Percentiles rank a stretch among this genome's conserved stretches.
These are phyloP conservation scores for Dicyrtoma fusca DNA, from an alignment of 2,888 invertebrate species.

Conservation along the genomic window DNA sequence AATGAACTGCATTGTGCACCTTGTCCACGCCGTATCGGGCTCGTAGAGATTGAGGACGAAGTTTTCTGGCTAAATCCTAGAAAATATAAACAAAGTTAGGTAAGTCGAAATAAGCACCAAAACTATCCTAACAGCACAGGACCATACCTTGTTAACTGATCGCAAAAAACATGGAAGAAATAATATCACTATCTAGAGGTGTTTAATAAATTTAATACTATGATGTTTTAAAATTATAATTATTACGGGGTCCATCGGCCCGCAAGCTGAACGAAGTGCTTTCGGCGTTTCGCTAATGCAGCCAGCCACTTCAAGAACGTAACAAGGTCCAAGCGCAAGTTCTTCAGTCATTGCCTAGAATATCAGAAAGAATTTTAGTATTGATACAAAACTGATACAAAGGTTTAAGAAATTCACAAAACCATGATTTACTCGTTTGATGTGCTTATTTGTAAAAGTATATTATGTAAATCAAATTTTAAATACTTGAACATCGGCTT, in stretches of 20 bases:
- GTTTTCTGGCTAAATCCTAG: constrained; percentile 82
- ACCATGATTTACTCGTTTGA: too few species aligned
- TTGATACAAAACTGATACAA: too few species aligned
- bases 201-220: too few species aligned
- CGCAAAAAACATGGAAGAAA: too few species aligned
- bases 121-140: too few species aligned
- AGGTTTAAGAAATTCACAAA: too few species aligned
- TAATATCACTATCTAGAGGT: too few species aligned
- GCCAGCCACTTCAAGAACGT: constrained; percentile 81
- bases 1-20: constrained; percentile 86
- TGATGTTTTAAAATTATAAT: background rate
- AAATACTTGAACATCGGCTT: background rate
- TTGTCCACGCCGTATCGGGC: constrained; percentile 81
- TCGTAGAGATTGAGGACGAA: constrained; percentile 81
- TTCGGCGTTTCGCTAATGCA: constrained; percentile 65
- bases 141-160: too few species aligned
- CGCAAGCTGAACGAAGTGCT: constrained; percentile 80
- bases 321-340: constrained; percentile 79
- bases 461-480: constrained; percentile 2
- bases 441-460: too few species aligned
- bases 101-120: too few species aligned
- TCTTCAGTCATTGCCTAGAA: constrained; percentile 79
- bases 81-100: too few species aligned
- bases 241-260: constrained; percentile 85
- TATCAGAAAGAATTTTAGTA: constrained; percentile 49